Evolutionary conservation across 2,113 vertebrate genomes (phyloP), one percentile per base, ranked within the genome.

Genomic region (Alexandromys fortis): DNA sequence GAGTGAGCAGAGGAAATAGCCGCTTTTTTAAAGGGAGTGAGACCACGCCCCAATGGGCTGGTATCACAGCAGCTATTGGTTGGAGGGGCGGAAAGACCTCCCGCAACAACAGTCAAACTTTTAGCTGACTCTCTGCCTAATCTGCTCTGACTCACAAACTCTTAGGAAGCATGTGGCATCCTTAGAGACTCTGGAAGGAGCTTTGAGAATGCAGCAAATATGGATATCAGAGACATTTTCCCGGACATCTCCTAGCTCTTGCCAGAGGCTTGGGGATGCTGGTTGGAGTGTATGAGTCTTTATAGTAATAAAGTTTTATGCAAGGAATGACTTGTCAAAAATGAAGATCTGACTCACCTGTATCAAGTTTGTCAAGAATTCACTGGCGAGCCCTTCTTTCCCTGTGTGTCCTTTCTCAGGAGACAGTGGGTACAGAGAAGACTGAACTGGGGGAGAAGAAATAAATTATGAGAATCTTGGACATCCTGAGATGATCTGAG

Each of bases 401-500:
- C 47, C 42, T 0, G n/a, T 0, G 38, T 30, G 11, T 9, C 52
- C 35, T 42, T 55, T 73, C 14, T 61, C 63, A 28, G 65, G 81
- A 45, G 88, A 67, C 33, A 49, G 30, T 70, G 73, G 42, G 26
- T 22, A 94, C 16, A 83, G 72, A 61, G 67, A 58, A 10, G 91
- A 17, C 77, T 72, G 89, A 89, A 81, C 96, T 97, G 67, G 58
- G 52, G 92, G 55, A 67, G 63, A 87, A 95, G 81, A 81, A 82
- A 93, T 2, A 61, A 67, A 58, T 52, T 35, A 7, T 13, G 11
- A 77, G 45, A 67, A 47, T 4, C 38, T 47, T 68, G 47, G 76
- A 10, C 21, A 35, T 33, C 61, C 5, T 12, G 17, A 9, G 68
- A 49, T 14, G 8, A 49, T 55, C 11, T n/a, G 21, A 73, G 70